These are phyloP conservation scores for Epinotia nisella DNA, from an alignment of 2,888 invertebrate genomes.

Conservation along the genomic window DNA sequence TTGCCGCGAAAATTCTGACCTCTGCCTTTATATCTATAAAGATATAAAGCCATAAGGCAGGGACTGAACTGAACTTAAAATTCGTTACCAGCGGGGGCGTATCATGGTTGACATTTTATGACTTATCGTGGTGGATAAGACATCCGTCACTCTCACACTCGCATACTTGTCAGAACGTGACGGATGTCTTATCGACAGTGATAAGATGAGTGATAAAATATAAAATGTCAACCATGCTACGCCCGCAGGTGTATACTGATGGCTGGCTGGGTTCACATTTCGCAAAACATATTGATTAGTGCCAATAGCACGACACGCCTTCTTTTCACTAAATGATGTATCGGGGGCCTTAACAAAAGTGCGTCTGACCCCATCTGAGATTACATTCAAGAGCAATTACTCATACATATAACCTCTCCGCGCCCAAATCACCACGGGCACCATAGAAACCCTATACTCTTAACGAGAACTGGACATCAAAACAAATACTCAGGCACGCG, in stretches of 20 bases:
- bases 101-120: too few relatives aligned
- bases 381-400: constrained; percentile 43
- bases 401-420: constrained; percentile 28
- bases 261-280: background rate
- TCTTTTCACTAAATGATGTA: background rate
- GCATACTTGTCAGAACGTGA: too few relatives aligned
- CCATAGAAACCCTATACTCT: constrained; percentile 40
- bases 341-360: constrained; percentile 15
- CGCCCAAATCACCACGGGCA: constrained; percentile 27
- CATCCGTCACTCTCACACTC: too few relatives aligned
- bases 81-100: too few relatives aligned
- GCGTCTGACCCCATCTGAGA: constrained; percentile 24
- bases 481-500: constrained; percentile 48
- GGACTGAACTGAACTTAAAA: background rate
- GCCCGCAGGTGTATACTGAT: background rate
- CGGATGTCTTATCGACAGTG: too few relatives aligned
- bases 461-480: constrained; percentile 47
- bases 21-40: too few relatives aligned
- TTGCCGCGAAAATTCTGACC: too few relatives aligned
- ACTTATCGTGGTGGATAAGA: too few relatives aligned
- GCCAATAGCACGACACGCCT: background rate
- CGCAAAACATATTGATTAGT: background rate
- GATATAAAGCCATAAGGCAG: too few relatives aligned
- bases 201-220: too few relatives aligned
- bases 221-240: too few relatives aligned